A percentile compares a stretch with the other conserved stretches of the same genome.
These are phyloP conservation scores for Cabera pusaria DNA, from an alignment of 2,888 invertebrate species.

Conservation along the genomic window DNA sequence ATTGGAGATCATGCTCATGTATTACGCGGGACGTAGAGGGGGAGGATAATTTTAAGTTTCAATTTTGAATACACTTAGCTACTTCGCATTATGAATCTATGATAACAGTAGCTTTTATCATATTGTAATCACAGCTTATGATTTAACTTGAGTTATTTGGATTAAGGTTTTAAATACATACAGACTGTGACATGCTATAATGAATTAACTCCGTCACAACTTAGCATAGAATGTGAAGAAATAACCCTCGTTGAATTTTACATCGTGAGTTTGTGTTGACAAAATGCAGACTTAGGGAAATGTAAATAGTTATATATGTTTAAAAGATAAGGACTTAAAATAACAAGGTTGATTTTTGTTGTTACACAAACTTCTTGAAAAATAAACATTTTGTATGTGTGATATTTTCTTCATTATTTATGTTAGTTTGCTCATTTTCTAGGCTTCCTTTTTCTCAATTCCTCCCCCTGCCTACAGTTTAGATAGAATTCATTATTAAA, in stretches of 20 bases:
- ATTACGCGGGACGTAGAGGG: slow-evolving; percentile 55
- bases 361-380: slow-evolving; percentile 82
- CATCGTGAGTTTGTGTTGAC: slow-evolving; percentile 78
- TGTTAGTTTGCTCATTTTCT: slow-evolving; percentile 25
- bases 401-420: slow-evolving; percentile 69
- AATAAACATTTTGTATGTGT: slow-evolving; percentile 84
- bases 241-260: slow-evolving; percentile 81
- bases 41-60: slow-evolving; percentile 72
- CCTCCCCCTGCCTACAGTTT: slow-evolving; percentile 41
- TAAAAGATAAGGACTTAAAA: slow-evolving; percentile 79
- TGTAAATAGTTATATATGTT: slow-evolving; percentile 82
- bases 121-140: slow-evolving; percentile 74
- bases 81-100: slow-evolving; percentile 65
- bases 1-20: slow-evolving; percentile 46
- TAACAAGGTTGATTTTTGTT: slow-evolving; percentile 83
- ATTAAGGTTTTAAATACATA: slow-evolving; percentile 68
- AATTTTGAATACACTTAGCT: slow-evolving; percentile 69
- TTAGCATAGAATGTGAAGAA: slow-evolving; percentile 73
- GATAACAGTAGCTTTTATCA: slow-evolving; percentile 76
- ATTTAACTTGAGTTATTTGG: slow-evolving; percentile 69
- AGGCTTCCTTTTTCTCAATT: slow-evolving; percentile 1
- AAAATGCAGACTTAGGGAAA: slow-evolving; percentile 78
- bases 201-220: slow-evolving; percentile 80
- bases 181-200: slow-evolving; percentile 73
- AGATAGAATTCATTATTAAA: too few relatives aligned